phyloP scores from a whole-genome alignment of 2,113 vertebrate species.

The Probosciger aterrimus region DNA sequence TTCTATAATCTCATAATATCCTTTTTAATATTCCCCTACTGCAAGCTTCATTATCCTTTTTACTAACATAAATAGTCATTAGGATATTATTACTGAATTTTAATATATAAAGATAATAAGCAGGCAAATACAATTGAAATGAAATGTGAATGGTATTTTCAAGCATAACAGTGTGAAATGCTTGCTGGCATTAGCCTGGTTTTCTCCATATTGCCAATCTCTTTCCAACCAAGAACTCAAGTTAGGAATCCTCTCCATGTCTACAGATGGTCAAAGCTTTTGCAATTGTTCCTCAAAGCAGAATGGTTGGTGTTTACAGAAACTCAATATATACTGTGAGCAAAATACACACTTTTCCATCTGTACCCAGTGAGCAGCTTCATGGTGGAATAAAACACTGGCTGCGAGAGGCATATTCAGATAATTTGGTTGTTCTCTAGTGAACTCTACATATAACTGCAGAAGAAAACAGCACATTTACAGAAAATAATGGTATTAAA shows the following conservation, averaged over 20 bases:
- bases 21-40: slow-evolving; percentile 24
- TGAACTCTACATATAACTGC: not conserved
- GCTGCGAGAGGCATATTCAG: not conserved
- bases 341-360: not conserved
- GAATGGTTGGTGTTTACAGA: not conserved
- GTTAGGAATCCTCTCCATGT: not conserved
- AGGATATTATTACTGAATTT: not conserved
- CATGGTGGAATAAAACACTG: not conserved
- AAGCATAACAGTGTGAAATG: not conserved
- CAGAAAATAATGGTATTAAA: not conserved
- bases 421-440: not conserved
- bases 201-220: not conserved
- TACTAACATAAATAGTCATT: slow-evolving; percentile 1
- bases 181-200: not conserved
- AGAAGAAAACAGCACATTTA: not conserved
- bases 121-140: not conserved
- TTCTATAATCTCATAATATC: not conserved
- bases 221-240: not conserved
- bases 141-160: not conserved
- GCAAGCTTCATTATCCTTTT: not conserved
- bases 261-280: not conserved
- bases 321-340: not conserved
- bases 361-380: not conserved
- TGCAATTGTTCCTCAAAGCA: not conserved
- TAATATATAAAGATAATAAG: not conserved